Conservation (phyloP, 2,888 invertebrate species). For the Perizoma affinitatum region DNA sequence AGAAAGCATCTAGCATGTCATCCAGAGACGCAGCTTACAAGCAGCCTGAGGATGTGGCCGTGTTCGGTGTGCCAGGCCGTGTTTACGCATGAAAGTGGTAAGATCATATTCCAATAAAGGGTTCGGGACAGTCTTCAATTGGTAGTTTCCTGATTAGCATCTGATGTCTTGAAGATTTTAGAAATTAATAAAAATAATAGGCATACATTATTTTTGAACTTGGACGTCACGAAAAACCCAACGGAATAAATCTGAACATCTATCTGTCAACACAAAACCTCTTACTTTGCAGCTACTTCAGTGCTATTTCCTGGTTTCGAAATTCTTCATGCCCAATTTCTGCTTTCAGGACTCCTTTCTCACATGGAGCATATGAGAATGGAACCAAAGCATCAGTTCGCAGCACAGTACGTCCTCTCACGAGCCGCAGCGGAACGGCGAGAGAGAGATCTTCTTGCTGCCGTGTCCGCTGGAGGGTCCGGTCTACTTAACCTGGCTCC, state of each 20-base stretch:
- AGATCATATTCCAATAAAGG: conserved; percentile 7
- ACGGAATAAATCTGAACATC: no score
- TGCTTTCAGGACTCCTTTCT: conserved; percentile 91
- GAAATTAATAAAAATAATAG: no score
- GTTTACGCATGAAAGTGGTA: conserved; percentile 97
- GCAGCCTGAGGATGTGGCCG: conserved; percentile 97
- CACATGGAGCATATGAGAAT: conserved; percentile 99
- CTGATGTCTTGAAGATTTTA: no score
- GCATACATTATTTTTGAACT: no score
- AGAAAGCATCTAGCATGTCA: conserved; percentile 97
- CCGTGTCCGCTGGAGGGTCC: conserved; percentile 86
- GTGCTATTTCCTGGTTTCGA: neutral
- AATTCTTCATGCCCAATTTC: neutral
- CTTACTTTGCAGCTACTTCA: neutral
- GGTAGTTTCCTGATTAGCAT: no score
- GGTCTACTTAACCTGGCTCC: conserved; percentile 89
- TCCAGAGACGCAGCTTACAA: conserved; percentile 95
- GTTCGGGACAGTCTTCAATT: neutral
- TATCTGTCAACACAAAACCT: no score
- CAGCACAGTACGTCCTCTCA: conserved; percentile 96
- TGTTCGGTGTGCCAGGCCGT: conserved; percentile 98
- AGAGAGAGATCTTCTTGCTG: conserved; percentile 91
- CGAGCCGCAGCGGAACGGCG: conserved; percentile 95
- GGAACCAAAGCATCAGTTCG: conserved; percentile 98
- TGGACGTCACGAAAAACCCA: no score